Evolutionary conservation across 2,113 vertebrate genomes (phyloP).

Genomic region (Phainopepla nitens): DNA sequence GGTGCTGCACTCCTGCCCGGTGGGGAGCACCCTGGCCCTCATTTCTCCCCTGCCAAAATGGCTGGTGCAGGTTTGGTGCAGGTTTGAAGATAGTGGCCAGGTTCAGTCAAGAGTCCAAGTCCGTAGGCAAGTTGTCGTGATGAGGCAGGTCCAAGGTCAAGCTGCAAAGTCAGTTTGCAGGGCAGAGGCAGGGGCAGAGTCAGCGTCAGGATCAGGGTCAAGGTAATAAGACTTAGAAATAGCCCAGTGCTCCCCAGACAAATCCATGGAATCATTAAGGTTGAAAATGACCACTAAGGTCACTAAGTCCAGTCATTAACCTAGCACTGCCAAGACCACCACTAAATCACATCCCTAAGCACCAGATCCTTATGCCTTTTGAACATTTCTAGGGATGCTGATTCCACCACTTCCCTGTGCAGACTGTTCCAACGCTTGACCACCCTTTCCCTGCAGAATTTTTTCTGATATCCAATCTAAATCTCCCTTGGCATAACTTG

Average conservation of each 20-base stretch:
- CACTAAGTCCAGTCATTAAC: not conserved
- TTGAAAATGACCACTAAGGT: not conserved
- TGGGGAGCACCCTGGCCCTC: not conserved
- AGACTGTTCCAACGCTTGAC: not conserved
- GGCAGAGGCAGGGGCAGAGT: not conserved
- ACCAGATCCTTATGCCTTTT: not conserved
- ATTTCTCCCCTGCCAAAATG: not conserved
- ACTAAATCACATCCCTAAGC: not conserved
- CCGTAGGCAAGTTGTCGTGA: not conserved
- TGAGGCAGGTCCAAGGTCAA: not conserved
- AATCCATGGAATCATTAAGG: not conserved
- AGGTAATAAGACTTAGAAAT: not conserved
- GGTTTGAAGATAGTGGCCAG: not conserved
- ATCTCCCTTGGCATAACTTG: not conserved
- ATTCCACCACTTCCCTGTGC: not conserved
- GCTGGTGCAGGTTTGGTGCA: not conserved
- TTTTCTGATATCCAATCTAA: not conserved
- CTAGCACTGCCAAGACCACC: not conserved
- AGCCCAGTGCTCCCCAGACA: not conserved
- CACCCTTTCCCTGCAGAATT: not conserved
- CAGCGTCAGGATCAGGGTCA: not conserved
- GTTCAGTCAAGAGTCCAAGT: not conserved
- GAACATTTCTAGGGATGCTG: not conserved
- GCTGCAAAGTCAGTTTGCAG: not conserved
- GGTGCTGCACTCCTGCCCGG: not conserved